phyloP scores from a whole-genome alignment of 2,888 invertebrate species.

The Tipula helvola region DNA sequence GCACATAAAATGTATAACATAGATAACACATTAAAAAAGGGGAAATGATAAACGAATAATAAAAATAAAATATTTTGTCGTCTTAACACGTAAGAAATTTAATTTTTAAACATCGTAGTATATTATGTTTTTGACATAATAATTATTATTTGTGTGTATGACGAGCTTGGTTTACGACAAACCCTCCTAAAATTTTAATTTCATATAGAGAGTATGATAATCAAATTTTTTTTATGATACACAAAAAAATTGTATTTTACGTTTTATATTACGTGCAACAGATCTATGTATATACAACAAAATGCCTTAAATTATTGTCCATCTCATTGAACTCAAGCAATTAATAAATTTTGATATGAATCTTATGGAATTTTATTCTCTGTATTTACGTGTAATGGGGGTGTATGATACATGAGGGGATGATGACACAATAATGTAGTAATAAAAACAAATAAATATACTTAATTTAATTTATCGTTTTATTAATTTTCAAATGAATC shows the following conservation, averaged over 20 bases:
- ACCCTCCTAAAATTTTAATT: not conserved
- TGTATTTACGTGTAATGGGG: not conserved
- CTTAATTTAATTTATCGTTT: not conserved
- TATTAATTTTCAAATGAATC: not conserved
- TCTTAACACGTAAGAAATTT: not conserved
- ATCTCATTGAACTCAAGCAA: not conserved
- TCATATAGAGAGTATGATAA: not conserved
- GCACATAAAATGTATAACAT: not conserved
- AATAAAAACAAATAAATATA: not conserved
- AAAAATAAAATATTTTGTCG: not conserved
- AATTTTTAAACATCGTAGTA: not conserved
- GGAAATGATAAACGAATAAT: not conserved
- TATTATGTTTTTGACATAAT: not conserved
- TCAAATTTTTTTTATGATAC: not conserved
- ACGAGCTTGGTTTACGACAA: not conserved
- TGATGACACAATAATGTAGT: not conserved
- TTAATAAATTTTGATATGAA: not conserved
- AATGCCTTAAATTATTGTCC: not conserved
- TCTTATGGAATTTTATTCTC: not conserved
- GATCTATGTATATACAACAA: not conserved
- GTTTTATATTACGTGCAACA: not conserved
- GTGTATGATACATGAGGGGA: not conserved
- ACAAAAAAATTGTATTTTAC: not conserved
- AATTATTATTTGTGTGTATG: not conserved
- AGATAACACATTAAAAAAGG: not conserved